A percentile compares a stretch with the other conserved stretches of the same genome.
Conservation (phyloP, 2,797 vertebrate species). For the Tokudaia muenninki region DNA sequence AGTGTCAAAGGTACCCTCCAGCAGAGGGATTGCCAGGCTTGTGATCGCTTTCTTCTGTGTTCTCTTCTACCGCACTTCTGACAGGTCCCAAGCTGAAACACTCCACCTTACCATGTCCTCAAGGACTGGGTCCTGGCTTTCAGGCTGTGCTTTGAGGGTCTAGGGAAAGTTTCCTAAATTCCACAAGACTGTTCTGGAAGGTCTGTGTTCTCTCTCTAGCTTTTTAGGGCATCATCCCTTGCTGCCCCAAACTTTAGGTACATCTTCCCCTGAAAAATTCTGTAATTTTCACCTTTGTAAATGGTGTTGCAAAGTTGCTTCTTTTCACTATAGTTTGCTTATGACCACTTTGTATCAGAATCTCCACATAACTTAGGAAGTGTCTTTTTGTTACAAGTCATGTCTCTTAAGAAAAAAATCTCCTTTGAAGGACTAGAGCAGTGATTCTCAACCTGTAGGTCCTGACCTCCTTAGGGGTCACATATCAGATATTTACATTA, state of each 20-base stretch:
- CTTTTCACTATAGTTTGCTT: neutral
- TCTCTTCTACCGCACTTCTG: neutral
- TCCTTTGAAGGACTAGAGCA: neutral
- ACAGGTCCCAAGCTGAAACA: neutral
- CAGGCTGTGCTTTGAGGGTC: neutral
- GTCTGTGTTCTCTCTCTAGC: neutral
- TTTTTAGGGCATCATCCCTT: neutral
- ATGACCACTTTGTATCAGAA: slow-evolving; percentile 1
- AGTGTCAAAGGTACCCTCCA: neutral
- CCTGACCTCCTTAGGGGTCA: neutral
- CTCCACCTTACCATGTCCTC: neutral
- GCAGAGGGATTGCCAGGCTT: neutral
- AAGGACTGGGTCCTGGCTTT: neutral
- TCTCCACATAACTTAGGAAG: slow-evolving; percentile 8
- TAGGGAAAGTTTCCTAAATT: neutral
- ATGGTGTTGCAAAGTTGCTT: neutral
- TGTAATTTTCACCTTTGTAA: neutral
- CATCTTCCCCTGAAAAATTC: neutral
- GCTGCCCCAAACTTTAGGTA: neutral
- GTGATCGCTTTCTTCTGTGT: neutral
- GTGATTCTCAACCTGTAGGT: neutral
- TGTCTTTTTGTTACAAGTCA: slow-evolving; percentile 1
- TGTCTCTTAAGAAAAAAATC: neutral
- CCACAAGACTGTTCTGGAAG: neutral
- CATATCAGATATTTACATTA: neutral